Evolutionary conservation across 2,113 vertebrate genomes (phyloP).

Genomic region (Isurus oxyrinchus): DNA sequence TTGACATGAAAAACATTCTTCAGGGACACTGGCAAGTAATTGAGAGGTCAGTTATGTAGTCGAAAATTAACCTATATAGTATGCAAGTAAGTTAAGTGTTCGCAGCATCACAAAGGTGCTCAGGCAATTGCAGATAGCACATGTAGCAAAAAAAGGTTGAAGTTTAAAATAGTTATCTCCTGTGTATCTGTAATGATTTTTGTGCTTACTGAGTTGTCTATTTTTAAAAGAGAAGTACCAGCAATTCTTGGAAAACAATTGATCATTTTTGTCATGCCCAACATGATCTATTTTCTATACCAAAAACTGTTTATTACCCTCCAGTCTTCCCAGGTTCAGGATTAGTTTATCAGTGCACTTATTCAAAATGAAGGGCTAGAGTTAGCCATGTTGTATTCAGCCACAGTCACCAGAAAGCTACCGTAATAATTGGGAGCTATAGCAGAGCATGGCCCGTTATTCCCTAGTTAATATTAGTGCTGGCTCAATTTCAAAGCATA

Average conservation of each 20-base stretch:
- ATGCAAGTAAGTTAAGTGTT: neutral
- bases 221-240: neutral
- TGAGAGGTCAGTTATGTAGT: neutral
- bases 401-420: neutral
- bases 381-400: neutral
- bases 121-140: neutral
- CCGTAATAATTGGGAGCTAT: neutral
- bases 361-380: neutral
- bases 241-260: neutral
- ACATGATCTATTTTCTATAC: neutral
- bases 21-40: neutral
- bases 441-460: conserved; percentile 35
- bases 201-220: neutral
- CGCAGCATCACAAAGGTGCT: neutral
- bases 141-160: neutral
- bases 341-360: neutral
- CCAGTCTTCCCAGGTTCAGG: neutral
- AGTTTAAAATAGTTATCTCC: conserved; percentile 10
- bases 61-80: neutral
- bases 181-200: neutral
- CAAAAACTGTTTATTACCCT: neutral
- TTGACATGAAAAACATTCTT: neutral
- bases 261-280: neutral
- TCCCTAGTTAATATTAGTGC: conserved; percentile 41
- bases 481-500: conserved; percentile 44